A percentile compares a stretch with the other conserved stretches of the same genome.
These are phyloP conservation scores for Cnemophilus loriae DNA, from an alignment of 2,113 vertebrate species.

Conservation along the genomic window DNA sequence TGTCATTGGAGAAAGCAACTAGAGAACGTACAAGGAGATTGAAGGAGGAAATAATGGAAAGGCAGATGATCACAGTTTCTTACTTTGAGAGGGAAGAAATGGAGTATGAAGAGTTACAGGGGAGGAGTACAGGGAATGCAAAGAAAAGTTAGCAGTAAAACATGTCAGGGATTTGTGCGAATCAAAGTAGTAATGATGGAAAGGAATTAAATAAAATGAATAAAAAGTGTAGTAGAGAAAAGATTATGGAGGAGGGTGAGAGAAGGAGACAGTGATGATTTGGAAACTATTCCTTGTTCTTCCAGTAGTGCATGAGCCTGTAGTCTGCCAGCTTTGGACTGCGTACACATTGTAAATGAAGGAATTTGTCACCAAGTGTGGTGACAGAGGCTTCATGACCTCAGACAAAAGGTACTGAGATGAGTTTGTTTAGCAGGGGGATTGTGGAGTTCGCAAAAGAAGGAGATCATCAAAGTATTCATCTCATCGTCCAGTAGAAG, in stretches of 20 bases:
- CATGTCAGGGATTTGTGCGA: not conserved
- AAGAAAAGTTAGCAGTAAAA: not conserved
- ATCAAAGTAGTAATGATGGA: not conserved
- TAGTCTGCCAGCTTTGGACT: not conserved
- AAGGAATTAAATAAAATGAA: not conserved
- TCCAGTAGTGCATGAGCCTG: not conserved
- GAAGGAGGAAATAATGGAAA: not conserved
- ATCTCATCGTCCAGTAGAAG: conserved; percentile 77
- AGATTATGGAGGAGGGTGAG: not conserved
- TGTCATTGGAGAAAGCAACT: not conserved
- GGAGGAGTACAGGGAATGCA: not conserved
- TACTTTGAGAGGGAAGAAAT: not conserved
- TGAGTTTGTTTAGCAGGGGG: conserved; percentile 60
- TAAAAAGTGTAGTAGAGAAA: not conserved
- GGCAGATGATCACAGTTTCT: not conserved
- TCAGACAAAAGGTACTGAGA: conserved; percentile 13
- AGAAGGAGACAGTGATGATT: not conserved
- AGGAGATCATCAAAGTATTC: conserved; percentile 60
- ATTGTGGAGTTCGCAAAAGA: conserved; percentile 50
- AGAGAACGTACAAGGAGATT: not conserved
- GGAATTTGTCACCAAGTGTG: not conserved
- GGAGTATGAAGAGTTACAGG: not conserved
- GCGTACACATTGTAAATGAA: not conserved
- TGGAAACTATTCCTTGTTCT: not conserved
- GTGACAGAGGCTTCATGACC: not conserved